Conservation (phyloP, 2,113 vertebrate species). For the Chaetorhynchus papuensis region DNA sequence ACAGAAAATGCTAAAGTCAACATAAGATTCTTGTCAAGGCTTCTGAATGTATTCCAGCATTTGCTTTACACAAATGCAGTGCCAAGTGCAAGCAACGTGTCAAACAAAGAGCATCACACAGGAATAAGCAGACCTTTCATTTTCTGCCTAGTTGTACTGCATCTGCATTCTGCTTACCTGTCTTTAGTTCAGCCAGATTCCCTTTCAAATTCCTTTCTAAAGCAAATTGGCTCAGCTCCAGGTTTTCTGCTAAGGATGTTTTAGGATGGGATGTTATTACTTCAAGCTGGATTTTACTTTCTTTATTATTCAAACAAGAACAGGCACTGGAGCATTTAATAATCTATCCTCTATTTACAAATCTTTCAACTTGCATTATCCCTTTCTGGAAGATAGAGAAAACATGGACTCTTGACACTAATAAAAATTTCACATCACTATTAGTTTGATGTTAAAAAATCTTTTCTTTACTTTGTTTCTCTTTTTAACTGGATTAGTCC, state of each 20-base stretch:
- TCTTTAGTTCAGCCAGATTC: neutral
- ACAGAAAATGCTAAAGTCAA: neutral
- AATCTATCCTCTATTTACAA: neutral
- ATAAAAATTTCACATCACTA: neutral
- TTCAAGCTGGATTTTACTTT: neutral
- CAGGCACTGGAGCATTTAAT: neutral
- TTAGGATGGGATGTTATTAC: neutral
- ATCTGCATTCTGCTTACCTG: neutral
- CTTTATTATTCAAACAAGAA: neutral
- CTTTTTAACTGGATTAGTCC: slow-evolving; percentile 1
- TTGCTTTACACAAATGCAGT: neutral
- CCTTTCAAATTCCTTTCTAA: neutral
- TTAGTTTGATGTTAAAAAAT: neutral
- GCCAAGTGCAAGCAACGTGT: neutral
- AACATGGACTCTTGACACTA: neutral
- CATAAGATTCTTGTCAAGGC: neutral
- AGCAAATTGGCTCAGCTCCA: slow-evolving; percentile 5
- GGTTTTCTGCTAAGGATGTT: neutral
- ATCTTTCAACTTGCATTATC: neutral
- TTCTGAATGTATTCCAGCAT: neutral
- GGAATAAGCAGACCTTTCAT: neutral
- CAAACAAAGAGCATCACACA: neutral
- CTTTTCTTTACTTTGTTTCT: neutral
- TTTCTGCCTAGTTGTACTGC: neutral
- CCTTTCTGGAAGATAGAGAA: neutral